Evolutionary conservation across 1,140 invertebrate genomes (phyloP).

Genomic region (Papilio machaon): DNA sequence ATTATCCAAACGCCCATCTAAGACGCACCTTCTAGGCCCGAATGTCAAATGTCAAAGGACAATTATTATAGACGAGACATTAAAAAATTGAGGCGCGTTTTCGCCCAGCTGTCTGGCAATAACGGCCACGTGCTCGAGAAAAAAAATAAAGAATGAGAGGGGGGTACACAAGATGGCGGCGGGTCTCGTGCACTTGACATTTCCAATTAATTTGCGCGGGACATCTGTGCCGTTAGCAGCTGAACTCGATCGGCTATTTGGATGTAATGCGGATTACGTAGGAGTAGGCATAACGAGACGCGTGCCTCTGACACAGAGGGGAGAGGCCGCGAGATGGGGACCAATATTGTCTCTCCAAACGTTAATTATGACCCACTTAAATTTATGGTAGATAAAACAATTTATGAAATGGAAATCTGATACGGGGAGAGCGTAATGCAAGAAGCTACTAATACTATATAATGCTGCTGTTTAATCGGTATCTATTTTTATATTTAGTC

Average conservation of each 20-base stretch:
- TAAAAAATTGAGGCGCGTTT: slow-evolving; percentile 64
- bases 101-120: slow-evolving; percentile 75
- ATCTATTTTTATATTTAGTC: too few relatives aligned
- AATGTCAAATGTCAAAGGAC: slow-evolving; percentile 70
- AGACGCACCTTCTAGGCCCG: slow-evolving; percentile 58
- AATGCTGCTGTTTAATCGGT: too few relatives aligned
- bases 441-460: too few relatives aligned
- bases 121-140: slow-evolving; percentile 73
- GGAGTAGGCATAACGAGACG: slow-evolving; percentile 56
- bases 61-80: slow-evolving; percentile 62
- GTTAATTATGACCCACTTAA: slow-evolving; percentile 39
- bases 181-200: slow-evolving; percentile 78
- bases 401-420: neutral
- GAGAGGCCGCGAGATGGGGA: slow-evolving; percentile 39
- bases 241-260: slow-evolving; percentile 69
- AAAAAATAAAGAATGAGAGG: slow-evolving; percentile 69
- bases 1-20: slow-evolving; percentile 68
- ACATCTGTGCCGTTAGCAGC: slow-evolving; percentile 80
- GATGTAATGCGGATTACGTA: slow-evolving; percentile 72
- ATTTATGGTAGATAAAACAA: slow-evolving; percentile 40
- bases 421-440: neutral
- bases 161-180: slow-evolving; percentile 70
- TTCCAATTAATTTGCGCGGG: slow-evolving; percentile 80
- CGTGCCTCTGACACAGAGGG: slow-evolving; percentile 50
- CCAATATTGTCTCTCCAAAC: slow-evolving; percentile 50